Percentiles rank a stretch among this genome's conserved stretches.
Evolutionary conservation across 1,140 invertebrate species (phyloP).

Genomic region (Drosophila nannoptera): DNA sequence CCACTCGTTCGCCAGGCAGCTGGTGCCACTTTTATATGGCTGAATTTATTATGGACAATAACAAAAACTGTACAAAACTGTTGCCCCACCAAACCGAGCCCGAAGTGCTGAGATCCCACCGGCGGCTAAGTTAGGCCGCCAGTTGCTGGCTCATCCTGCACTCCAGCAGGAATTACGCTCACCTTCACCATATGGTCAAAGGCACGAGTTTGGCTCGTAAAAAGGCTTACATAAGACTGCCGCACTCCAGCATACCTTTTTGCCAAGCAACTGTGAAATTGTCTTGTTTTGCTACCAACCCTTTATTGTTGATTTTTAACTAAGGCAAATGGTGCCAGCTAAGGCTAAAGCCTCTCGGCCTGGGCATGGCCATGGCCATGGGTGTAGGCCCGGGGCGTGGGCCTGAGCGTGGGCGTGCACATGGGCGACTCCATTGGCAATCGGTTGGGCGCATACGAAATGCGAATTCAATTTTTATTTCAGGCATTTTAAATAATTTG

Average conservation of each 20-base stretch:
- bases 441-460: slow-evolving; percentile 30
- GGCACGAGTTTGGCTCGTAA: slow-evolving; percentile 73
- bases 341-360: no score
- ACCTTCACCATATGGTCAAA: slow-evolving; percentile 72
- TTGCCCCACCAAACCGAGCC: slow-evolving; percentile 32
- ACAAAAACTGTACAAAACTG: slow-evolving; percentile 58
- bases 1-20: slow-evolving; percentile 49
- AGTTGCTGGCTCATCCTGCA: slow-evolving; percentile 45
- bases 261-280: slow-evolving; percentile 75
- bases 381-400: background rate
- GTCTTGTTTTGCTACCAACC: slow-evolving; percentile 68
- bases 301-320: slow-evolving; percentile 63
- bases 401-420: background rate
- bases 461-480: slow-evolving; percentile 71
- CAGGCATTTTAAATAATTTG: slow-evolving; percentile 70
- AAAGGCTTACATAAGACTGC: slow-evolving; percentile 68
- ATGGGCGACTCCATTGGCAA: slow-evolving; percentile 8
- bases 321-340: slow-evolving; percentile 28
- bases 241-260: slow-evolving; percentile 58
- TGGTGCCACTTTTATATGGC: slow-evolving; percentile 74
- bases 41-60: slow-evolving; percentile 74
- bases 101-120: slow-evolving; percentile 1
- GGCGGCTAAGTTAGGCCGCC: slow-evolving; percentile 34
- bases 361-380: slow-evolving; percentile 1
- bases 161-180: slow-evolving; percentile 49